Conservation (phyloP, 2,113 vertebrate species). For the Oceanodroma tethys region DNA sequence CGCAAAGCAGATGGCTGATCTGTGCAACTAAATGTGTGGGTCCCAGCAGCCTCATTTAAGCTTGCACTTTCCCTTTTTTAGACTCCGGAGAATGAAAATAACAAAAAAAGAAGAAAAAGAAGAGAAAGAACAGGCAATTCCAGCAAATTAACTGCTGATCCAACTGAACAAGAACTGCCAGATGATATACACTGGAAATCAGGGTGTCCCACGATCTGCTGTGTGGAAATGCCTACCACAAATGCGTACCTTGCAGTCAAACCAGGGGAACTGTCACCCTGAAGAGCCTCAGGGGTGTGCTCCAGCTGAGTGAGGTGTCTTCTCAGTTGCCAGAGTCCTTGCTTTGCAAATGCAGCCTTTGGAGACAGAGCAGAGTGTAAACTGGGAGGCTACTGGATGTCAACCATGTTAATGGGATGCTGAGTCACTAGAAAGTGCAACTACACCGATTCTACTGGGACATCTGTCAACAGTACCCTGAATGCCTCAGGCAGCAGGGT, state of each 20-base stretch:
- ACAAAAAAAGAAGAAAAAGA: not conserved
- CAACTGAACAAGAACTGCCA: not conserved
- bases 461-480: not conserved
- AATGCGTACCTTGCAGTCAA: not conserved
- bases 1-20: slow-evolving; percentile 33
- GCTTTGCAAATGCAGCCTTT: not conserved
- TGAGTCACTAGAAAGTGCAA: not conserved
- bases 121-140: not conserved
- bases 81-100: not conserved
- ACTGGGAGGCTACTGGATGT: not conserved
- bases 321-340: not conserved
- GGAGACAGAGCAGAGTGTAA: not conserved
- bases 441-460: not conserved
- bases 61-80: not conserved
- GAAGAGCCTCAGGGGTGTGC: not conserved
- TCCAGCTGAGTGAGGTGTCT: not conserved
- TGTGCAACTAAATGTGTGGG: not conserved
- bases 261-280: not conserved
- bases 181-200: not conserved
- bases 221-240: not conserved
- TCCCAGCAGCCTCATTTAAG: slow-evolving; percentile 10
- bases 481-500: not conserved
- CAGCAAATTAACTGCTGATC: not conserved
- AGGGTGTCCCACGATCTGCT: not conserved
- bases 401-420: not conserved